Evolutionary conservation across 1,140 invertebrate species (phyloP).

Genomic region (Tetragnatha versicolor): DNA sequence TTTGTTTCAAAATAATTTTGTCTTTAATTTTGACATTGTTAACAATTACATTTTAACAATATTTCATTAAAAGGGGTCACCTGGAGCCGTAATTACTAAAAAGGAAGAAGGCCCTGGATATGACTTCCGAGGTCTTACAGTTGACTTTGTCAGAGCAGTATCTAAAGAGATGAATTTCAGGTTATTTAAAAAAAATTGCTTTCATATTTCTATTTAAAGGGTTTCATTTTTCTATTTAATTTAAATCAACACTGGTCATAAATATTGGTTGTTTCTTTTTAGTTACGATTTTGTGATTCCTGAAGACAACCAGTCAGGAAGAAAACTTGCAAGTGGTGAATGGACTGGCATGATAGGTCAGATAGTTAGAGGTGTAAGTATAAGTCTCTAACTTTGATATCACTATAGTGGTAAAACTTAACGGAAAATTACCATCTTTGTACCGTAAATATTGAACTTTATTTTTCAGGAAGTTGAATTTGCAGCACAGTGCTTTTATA

Average conservation of each 20-base stretch:
- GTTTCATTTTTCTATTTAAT: no score
- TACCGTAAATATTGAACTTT: background rate
- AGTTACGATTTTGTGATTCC: constrained; percentile 60
- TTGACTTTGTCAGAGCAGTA: constrained; percentile 82
- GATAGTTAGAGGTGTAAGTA: constrained; percentile 54
- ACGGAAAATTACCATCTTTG: background rate
- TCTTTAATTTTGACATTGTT: background rate
- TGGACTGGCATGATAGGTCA: constrained; percentile 62
- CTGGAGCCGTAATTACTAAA: constrained; percentile 51
- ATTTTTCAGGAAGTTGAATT: constrained; percentile 69
- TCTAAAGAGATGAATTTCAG: constrained; percentile 81
- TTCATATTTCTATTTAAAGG: no score
- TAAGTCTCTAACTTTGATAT: constrained; percentile 12
- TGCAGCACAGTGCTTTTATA: constrained; percentile 76
- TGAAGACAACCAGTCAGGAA: constrained; percentile 20
- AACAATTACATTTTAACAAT: background rate
- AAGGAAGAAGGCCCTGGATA: background rate
- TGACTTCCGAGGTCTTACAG: constrained; percentile 52
- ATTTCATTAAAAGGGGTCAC: constrained; percentile 50
- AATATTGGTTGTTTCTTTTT: constrained; percentile 59
- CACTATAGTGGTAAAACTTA: background rate
- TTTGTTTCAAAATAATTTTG: no score
- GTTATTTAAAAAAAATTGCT: no score
- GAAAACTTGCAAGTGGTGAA: constrained; percentile 41
- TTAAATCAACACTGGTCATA: no score